Evolutionary conservation across 2,113 vertebrate genomes (phyloP).

Genomic region (Paramormyrops kingsleyae): DNA sequence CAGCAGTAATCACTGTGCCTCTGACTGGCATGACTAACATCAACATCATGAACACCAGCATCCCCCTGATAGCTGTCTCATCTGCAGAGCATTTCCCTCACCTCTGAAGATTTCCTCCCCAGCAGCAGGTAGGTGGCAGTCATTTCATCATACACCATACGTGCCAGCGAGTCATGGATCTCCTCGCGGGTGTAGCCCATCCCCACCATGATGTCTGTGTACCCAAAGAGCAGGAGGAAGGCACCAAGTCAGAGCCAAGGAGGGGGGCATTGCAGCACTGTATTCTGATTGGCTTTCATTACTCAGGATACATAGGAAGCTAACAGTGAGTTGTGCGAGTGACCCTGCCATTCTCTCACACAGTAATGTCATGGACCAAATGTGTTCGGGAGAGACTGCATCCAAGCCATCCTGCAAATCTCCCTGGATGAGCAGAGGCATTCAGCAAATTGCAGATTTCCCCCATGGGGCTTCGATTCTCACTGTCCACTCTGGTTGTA

Average conservation of each 20-base stretch:
- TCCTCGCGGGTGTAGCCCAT: slow-evolving; percentile 88
- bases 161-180: slow-evolving; percentile 83
- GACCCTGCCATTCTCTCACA: not conserved
- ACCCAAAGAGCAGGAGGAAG: not conserved
- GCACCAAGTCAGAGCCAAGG: not conserved
- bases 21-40: not conserved
- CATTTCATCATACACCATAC: slow-evolving; percentile 89
- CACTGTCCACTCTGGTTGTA: not conserved
- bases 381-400: not conserved
- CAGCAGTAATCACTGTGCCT: not conserved
- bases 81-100: slow-evolving; percentile 46
- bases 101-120: slow-evolving; percentile 71
- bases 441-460: not conserved
- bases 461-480: not conserved
- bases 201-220: slow-evolving; percentile 86
- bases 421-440: not conserved
- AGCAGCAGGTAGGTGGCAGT: slow-evolving; percentile 90
- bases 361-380: not conserved
- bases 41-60: not conserved
- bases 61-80: not conserved
- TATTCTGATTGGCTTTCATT: not conserved
- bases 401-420: not conserved
- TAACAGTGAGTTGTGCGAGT: not conserved
- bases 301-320: not conserved
- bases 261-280: not conserved